Evolutionary conservation across 2,113 vertebrate genomes (phyloP).

Genomic region (Pangasianodon hypophthalmus): DNA sequence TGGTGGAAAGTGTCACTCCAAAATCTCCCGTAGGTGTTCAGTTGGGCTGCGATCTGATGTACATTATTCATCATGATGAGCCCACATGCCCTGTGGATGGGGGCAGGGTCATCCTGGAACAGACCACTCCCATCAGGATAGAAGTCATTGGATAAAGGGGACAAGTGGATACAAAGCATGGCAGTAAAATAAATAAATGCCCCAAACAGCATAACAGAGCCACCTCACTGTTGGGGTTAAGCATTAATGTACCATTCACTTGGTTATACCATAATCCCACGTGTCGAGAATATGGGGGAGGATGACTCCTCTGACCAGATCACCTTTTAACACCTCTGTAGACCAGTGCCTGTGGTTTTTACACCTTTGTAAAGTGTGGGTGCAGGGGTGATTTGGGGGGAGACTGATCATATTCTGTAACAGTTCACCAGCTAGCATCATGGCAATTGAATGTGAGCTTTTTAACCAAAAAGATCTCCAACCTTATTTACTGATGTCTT

Average conservation of each 20-base stretch:
- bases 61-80: not conserved
- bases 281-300: not conserved
- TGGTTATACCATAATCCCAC: not conserved
- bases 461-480: not conserved
- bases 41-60: not conserved
- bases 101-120: not conserved
- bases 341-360: not conserved
- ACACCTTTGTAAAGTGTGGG: not conserved
- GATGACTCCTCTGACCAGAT: not conserved
- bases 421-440: not conserved
- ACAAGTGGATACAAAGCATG: not conserved
- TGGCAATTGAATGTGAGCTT: not conserved
- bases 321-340: not conserved
- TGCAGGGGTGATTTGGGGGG: too few species aligned
- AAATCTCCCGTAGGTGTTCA: not conserved
- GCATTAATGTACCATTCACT: not conserved
- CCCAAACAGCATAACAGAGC: not conserved
- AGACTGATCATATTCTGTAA: not conserved
- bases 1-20: not conserved
- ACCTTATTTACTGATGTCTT: not conserved
- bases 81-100: not conserved
- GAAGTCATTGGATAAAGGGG: not conserved
- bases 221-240: not conserved
- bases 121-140: not conserved
- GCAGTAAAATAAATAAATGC: not conserved